Evolutionary conservation across 2,888 invertebrate genomes (phyloP), one percentile per base, ranked within the genome.

Genomic region (Hirtodrosophila alboralis): DNA sequence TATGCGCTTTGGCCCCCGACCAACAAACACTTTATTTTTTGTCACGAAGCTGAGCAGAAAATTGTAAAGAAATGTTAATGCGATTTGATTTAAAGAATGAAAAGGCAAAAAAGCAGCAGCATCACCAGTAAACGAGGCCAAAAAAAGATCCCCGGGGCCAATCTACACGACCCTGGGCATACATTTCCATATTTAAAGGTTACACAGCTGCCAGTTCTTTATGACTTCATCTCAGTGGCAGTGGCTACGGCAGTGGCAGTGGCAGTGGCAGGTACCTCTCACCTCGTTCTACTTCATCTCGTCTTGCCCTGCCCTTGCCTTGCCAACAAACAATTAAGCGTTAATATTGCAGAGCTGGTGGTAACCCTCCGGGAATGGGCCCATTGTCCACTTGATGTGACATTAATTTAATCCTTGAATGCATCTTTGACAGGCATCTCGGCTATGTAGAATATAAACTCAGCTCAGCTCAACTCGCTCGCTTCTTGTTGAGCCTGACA

Each of bases 391-490:
- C 70, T 80, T 81, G 81, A 81, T 85, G 72, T 83, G 81, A 83
- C 81, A 83, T 83, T 83, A 83, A 83, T 83, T 83, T 83, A 83
- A 83, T 85, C 85, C 81, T 85, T 83, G 81, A 83, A 83, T 85
- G 81, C 81, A 83, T 83, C 81, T 83, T 83, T 85, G 85, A 85
- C 85, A 79, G 75, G 67, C 68, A 62, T 59, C 72, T 56, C 66
- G 23, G 43, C 52, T 38, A 38, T 21, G 27, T 26, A 36, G 52
- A 43, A 64, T 52, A 64, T 52, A 51, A 60, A 56, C 61, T 59
- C 54, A 67, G 38, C 48, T 62, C 27, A 31, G 36, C 34, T 36
- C 28, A 56, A 26, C 38, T 44, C 37, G 12, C 47, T 51, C 44
- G 28, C 41, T 69, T 48, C 48, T 49, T 28, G 48, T 52, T 62